These are phyloP conservation scores for Albula goreensis DNA, from an alignment of 2,113 vertebrate genomes.

Conservation along the genomic window DNA sequence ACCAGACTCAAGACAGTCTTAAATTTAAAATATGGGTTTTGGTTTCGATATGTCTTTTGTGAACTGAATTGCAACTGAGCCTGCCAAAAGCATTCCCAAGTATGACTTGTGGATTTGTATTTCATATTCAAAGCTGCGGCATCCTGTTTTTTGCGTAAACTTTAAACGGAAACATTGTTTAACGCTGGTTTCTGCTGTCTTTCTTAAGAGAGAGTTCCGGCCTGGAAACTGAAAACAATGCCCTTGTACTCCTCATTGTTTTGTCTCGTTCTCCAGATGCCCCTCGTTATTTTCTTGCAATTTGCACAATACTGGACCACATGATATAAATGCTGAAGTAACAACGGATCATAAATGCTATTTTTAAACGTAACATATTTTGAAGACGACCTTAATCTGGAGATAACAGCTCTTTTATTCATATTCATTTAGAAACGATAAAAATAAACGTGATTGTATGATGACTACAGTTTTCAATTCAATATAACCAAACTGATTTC, in stretches of 20 bases:
- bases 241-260: slow-evolving; percentile 50
- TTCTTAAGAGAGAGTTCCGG: slow-evolving; percentile 53
- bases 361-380: neutral
- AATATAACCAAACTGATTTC: neutral
- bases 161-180: slow-evolving; percentile 60
- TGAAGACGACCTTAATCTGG: neutral
- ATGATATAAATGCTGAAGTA: neutral
- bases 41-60: neutral
- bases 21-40: neutral
- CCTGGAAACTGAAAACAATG: slow-evolving; percentile 60
- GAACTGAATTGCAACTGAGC: slow-evolving; percentile 15
- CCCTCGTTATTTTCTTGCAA: slow-evolving; percentile 27
- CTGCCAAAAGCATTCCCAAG: slow-evolving; percentile 34
- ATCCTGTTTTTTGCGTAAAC: slow-evolving; percentile 65
- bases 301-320: neutral
- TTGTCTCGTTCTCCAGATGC: slow-evolving; percentile 66
- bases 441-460: too few relatives aligned
- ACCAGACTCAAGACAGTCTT: slow-evolving; percentile 12
- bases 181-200: slow-evolving; percentile 46
- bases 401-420: neutral
- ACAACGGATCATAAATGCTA: neutral
- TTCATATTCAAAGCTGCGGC: slow-evolving; percentile 41
- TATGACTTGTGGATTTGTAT: slow-evolving; percentile 37
- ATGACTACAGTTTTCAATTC: too few relatives aligned
- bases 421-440: too few relatives aligned